phyloP scores from a whole-genome alignment of 2,113 vertebrate genomes.

The Sphyrna mokarran region DNA sequence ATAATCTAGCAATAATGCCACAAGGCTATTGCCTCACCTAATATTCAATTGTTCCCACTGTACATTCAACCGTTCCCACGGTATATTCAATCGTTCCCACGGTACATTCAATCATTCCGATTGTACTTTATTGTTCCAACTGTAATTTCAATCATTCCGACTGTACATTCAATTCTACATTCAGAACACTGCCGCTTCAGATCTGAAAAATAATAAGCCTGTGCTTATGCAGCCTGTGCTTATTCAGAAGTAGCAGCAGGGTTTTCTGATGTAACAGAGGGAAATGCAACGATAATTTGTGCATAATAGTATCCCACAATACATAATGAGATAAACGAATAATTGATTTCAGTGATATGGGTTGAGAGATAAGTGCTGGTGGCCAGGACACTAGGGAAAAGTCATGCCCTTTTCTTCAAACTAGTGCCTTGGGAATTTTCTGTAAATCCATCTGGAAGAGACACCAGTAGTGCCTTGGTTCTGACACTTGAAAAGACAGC shows the following conservation, averaged over 20 bases:
- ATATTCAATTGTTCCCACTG: no score
- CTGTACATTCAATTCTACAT: background rate
- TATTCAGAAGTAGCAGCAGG: background rate
- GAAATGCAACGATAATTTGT: background rate
- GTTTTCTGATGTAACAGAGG: background rate
- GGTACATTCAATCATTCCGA: no score
- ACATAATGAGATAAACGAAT: background rate
- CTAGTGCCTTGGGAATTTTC: background rate
- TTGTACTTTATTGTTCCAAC: no score
- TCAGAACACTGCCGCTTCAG: background rate
- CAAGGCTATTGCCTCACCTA: no score
- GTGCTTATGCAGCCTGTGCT: background rate
- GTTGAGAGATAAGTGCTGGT: background rate
- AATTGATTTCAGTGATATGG: background rate
- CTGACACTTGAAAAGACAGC: background rate
- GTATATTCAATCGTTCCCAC: no score
- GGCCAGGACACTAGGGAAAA: background rate
- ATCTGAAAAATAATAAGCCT: background rate
- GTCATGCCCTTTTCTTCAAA: background rate
- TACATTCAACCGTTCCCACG: no score
- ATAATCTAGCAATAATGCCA: no score
- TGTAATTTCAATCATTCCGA: no score
- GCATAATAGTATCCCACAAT: background rate
- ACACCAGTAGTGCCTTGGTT: background rate
- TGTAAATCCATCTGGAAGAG: background rate